Evolutionary conservation across 2,888 invertebrate genomes (phyloP).

Genomic region (Drosophila melanosoma): DNA sequence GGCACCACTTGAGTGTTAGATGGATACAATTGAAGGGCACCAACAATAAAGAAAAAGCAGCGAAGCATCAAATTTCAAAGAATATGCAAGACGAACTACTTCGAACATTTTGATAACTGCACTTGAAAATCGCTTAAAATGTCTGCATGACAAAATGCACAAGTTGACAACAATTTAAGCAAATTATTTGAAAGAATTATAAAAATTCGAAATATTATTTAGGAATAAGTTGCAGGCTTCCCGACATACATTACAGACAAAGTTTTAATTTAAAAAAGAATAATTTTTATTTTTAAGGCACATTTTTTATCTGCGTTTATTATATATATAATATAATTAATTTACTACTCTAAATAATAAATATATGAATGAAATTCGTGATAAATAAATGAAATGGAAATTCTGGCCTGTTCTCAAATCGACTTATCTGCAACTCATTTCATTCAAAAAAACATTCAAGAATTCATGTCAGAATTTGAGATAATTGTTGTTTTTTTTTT

Average conservation of each 20-base stretch:
- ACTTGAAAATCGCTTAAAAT: conserved; percentile 17
- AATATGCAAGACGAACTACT: conserved; percentile 37
- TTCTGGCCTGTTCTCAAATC: neutral
- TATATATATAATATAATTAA: neutral
- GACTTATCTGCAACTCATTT: neutral
- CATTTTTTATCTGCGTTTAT: neutral
- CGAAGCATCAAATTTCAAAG: conserved; percentile 53
- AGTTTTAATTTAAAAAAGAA: neutral
- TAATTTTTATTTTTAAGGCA: neutral
- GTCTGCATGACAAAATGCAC: neutral
- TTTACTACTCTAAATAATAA: neutral
- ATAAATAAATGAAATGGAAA: neutral
- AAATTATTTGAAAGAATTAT: neutral
- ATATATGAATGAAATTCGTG: no score
- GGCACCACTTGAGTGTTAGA: conserved; percentile 41
- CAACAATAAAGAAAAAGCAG: conserved; percentile 39
- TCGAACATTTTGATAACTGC: conserved; percentile 28
- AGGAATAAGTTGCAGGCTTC: neutral
- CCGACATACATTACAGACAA: neutral
- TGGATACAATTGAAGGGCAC: conserved; percentile 63
- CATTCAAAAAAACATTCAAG: neutral
- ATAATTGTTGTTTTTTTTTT: neutral
- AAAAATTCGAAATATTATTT: neutral
- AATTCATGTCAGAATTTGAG: neutral
- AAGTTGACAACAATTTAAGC: conserved; percentile 3